Percentiles rank a stretch among this genome's conserved stretches.
Conservation (phyloP, 2,888 invertebrate species). For the Phytoseiulus persimilis region DNA sequence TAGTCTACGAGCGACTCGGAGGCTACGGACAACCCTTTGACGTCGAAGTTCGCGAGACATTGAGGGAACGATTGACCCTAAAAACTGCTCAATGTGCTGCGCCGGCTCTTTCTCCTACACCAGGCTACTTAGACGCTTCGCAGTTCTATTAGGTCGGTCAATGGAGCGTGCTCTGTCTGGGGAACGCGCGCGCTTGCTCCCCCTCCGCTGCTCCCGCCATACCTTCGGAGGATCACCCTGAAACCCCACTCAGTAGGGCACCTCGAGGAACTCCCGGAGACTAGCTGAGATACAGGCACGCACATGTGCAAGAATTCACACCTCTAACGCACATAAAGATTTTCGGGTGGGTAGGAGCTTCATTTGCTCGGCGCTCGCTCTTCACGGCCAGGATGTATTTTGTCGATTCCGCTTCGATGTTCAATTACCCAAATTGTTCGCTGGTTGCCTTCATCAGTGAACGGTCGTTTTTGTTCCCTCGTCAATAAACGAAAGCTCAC, state of each 20-base stretch:
- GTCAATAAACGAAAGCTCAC: background rate
- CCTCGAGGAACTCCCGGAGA: background rate
- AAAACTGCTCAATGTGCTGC: background rate
- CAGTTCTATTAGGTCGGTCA: conserved; percentile 31
- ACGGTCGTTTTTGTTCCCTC: background rate
- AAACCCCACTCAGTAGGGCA: background rate
- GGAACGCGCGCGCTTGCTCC: background rate
- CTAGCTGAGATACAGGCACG: background rate
- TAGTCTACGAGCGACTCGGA: background rate
- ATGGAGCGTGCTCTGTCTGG: conserved; percentile 24
- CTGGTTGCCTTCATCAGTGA: background rate
- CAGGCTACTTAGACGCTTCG: background rate
- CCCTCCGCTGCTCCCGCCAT: background rate
- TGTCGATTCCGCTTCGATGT: background rate
- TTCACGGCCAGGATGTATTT: background rate
- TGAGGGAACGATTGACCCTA: background rate
- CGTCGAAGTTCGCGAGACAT: background rate
- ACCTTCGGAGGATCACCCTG: background rate
- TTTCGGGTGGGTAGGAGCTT: background rate
- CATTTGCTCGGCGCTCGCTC: background rate
- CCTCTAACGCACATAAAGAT: background rate
- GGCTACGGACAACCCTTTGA: background rate
- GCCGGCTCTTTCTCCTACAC: background rate
- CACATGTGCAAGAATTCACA: conserved; percentile 5
- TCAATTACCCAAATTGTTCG: background rate